These are phyloP conservation scores for Acanthopagrus latus DNA, from an alignment of 2,797 vertebrate genomes.

Conservation along the genomic window DNA sequence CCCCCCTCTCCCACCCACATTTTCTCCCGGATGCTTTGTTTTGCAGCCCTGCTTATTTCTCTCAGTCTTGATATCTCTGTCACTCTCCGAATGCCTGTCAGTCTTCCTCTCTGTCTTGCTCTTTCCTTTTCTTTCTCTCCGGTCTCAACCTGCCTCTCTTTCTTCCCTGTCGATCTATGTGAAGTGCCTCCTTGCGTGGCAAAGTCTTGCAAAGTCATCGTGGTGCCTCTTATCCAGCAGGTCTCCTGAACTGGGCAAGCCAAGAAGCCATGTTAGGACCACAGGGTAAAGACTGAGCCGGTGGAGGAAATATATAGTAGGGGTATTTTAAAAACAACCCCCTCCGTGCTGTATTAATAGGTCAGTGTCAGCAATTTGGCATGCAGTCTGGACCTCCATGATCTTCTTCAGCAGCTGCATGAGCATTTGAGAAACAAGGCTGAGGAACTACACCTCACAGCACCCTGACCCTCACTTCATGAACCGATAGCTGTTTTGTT, in stretches of 20 bases:
- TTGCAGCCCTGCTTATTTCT: conserved; percentile 54
- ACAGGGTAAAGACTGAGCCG: conserved; percentile 4
- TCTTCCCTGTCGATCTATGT: conserved; percentile 21
- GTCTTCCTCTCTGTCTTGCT: conserved; percentile 25
- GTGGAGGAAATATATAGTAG: neutral
- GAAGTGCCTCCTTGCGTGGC: conserved; percentile 18
- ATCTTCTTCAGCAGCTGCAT: neutral
- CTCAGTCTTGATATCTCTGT: conserved; percentile 19
- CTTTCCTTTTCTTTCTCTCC: conserved; percentile 8
- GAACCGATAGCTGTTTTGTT: neutral
- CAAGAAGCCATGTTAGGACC: conserved; percentile 40
- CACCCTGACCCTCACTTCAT: neutral
- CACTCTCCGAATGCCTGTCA: conserved; percentile 42
- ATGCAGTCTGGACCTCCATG: conserved; percentile 8
- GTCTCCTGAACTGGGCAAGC: conserved; percentile 29
- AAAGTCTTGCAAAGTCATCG: conserved; percentile 24
- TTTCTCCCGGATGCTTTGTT: conserved; percentile 61
- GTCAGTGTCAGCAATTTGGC: conserved; percentile 23
- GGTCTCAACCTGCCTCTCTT: conserved; percentile 29
- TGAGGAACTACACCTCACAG: conserved; percentile 2
- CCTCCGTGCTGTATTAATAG: conserved; percentile 32
- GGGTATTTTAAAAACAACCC: conserved; percentile 33
- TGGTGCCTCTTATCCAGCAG: conserved; percentile 25
- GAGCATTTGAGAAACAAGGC: conserved; percentile 11
- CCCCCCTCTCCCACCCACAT: conserved; percentile 38